Evolutionary conservation across 1,140 invertebrate genomes (phyloP).

Genomic region (Drosophila elegans): DNA sequence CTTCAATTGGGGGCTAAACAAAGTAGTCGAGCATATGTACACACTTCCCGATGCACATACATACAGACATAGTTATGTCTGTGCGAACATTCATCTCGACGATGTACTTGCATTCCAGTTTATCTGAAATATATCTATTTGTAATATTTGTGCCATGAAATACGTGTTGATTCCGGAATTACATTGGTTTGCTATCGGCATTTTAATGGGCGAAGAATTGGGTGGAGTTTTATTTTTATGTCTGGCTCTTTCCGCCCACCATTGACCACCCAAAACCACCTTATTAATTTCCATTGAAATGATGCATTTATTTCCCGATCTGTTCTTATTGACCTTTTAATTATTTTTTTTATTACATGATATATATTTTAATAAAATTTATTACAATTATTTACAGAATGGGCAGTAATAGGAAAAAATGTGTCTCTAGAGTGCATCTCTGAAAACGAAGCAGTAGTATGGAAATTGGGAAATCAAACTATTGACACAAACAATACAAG

Average conservation of each 20-base stretch:
- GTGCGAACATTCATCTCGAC: slow-evolving; percentile 1
- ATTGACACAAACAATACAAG: slow-evolving; percentile 83
- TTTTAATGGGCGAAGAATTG: neutral
- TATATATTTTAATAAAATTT: neutral
- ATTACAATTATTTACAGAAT: slow-evolving; percentile 35
- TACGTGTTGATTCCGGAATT: slow-evolving; percentile 35
- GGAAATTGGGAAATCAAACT: slow-evolving; percentile 85
- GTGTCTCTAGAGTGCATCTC: slow-evolving; percentile 85
- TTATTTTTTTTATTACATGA: no score
- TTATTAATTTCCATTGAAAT: no score
- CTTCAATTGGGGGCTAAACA: slow-evolving; percentile 46
- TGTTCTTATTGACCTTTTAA: no score
- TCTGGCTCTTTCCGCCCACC: slow-evolving; percentile 7
- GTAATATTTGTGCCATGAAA: neutral
- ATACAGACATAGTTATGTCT: slow-evolving; percentile 14
- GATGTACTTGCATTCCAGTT: slow-evolving; percentile 7
- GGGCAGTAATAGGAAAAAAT: slow-evolving; percentile 83
- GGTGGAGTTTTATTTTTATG: slow-evolving; percentile 3
- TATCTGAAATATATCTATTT: slow-evolving; percentile 27
- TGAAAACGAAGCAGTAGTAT: slow-evolving; percentile 79
- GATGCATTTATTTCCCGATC: no score
- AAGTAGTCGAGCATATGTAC: slow-evolving; percentile 45
- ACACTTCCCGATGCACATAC: slow-evolving; percentile 33
- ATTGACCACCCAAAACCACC: neutral
- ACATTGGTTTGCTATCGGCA: neutral